Conservation (phyloP, 2,113 vertebrate species). For the Crotalus tigris region DNA sequence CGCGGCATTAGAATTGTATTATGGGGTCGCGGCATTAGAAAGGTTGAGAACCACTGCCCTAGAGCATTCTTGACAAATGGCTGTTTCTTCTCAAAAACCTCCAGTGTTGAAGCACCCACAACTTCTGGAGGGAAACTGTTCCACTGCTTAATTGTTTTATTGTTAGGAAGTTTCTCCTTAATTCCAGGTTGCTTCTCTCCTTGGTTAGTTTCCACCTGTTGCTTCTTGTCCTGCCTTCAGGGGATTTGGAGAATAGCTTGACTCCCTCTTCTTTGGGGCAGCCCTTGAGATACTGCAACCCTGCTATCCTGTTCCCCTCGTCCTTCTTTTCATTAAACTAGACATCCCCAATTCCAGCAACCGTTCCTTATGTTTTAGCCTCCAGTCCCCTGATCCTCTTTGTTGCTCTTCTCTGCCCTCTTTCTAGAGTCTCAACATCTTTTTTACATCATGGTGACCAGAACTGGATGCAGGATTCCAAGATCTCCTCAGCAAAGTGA, state of each 20-base stretch:
- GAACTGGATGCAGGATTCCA: neutral
- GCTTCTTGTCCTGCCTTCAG: neutral
- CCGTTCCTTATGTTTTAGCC: too few relatives aligned
- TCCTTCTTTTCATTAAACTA: too few relatives aligned
- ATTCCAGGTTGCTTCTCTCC: neutral
- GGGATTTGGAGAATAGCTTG: neutral
- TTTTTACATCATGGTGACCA: neutral
- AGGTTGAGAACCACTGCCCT: too few relatives aligned
- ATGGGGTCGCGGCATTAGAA: too few relatives aligned
- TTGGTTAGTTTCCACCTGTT: neutral
- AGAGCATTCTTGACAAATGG: neutral
- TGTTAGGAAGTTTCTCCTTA: too few relatives aligned
- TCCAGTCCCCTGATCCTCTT: too few relatives aligned
- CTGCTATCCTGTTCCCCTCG: neutral
- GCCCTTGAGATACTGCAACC: neutral
- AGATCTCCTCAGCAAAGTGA: neutral
- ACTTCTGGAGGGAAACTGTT: too few relatives aligned
- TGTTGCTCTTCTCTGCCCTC: neutral
- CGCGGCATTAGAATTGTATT: too few relatives aligned
- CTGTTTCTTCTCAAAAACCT: too few relatives aligned
- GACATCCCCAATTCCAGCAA: too few relatives aligned
- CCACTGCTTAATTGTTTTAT: too few relatives aligned
- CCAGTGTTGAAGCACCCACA: too few relatives aligned
- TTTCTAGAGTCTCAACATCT: neutral
- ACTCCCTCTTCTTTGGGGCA: neutral